These are phyloP conservation scores for Plebejus argus DNA, from an alignment of 2,888 invertebrate genomes.

Conservation along the genomic window DNA sequence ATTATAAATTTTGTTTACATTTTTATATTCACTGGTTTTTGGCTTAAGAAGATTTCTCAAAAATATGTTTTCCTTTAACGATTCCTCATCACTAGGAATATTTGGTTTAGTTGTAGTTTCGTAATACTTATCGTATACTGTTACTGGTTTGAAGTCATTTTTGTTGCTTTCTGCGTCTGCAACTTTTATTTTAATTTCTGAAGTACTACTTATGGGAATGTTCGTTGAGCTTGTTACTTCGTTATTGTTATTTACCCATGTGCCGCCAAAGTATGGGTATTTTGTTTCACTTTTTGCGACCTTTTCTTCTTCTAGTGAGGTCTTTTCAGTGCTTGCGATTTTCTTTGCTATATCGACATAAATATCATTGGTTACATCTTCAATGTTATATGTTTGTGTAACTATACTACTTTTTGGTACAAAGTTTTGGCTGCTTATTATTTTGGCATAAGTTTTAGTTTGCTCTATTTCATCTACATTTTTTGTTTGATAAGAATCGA, in stretches of 20 bases:
- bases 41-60: conserved; percentile 59
- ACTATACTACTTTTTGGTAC: conserved; percentile 57
- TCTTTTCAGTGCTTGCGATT: conserved; percentile 30
- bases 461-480: conserved; percentile 22
- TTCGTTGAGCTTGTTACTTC: conserved; percentile 16
- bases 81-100: conserved; percentile 49
- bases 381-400: conserved; percentile 61
- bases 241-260: conserved; percentile 33
- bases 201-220: conserved; percentile 9
- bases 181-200: conserved; percentile 40
- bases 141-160: conserved; percentile 49
- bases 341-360: conserved; percentile 38
- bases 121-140: conserved; percentile 42
- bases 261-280: conserved; percentile 43
- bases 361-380: conserved; percentile 45
- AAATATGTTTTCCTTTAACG: conserved; percentile 64
- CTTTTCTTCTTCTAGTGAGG: conserved; percentile 39
- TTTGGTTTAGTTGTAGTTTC: conserved; percentile 45
- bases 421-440: conserved; percentile 57
- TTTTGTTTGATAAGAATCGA: conserved; percentile 27
- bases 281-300: conserved; percentile 18
- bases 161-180: conserved; percentile 43
- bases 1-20: conserved; percentile 42
- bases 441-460: conserved; percentile 45
- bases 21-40: conserved; percentile 46